These are phyloP conservation scores for Teleogryllus oceanicus DNA, from an alignment of 2,888 invertebrate species.

Conservation along the genomic window DNA sequence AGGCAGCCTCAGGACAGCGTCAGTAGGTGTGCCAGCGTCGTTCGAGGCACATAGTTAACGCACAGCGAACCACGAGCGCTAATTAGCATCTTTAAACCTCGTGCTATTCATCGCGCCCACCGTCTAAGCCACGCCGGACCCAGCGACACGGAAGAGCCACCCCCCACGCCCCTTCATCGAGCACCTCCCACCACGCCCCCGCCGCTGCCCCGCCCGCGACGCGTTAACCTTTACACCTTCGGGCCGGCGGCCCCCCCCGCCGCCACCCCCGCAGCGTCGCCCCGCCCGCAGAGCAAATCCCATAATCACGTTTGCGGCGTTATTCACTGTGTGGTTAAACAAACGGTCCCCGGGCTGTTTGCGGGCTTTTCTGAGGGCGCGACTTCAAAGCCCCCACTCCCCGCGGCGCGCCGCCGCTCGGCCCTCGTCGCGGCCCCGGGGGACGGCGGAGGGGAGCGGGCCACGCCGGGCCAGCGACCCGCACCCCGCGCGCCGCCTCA, in stretches of 20 bases:
- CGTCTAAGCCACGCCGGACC: not conserved
- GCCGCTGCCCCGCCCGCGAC: not conserved
- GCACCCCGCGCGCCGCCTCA: not conserved
- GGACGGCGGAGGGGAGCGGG: not conserved
- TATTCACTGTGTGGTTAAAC: constrained; percentile 9
- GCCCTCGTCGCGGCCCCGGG: not conserved
- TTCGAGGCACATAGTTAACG: too few species aligned
- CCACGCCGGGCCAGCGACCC: not conserved
- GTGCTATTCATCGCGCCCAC: not conserved
- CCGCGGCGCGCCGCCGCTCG: not conserved
- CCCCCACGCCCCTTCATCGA: not conserved
- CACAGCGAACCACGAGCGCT: not conserved
- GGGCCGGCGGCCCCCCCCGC: not conserved
- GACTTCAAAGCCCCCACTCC: not conserved
- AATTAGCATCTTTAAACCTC: constrained; percentile 1
- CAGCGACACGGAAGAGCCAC: not conserved
- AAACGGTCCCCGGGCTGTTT: constrained; percentile 9
- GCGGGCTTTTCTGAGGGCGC: constrained; percentile 18
- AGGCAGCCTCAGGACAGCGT: too few species aligned
- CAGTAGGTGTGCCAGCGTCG: too few species aligned
- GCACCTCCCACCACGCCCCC: not conserved
- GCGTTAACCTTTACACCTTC: too few species aligned
- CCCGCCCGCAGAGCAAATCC: constrained; percentile 1
- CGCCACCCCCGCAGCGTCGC: not conserved
- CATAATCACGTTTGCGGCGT: constrained; percentile 18